phyloP scores from a whole-genome alignment of 2,797 vertebrate genomes.

The Eulemur rubriventer region DNA sequence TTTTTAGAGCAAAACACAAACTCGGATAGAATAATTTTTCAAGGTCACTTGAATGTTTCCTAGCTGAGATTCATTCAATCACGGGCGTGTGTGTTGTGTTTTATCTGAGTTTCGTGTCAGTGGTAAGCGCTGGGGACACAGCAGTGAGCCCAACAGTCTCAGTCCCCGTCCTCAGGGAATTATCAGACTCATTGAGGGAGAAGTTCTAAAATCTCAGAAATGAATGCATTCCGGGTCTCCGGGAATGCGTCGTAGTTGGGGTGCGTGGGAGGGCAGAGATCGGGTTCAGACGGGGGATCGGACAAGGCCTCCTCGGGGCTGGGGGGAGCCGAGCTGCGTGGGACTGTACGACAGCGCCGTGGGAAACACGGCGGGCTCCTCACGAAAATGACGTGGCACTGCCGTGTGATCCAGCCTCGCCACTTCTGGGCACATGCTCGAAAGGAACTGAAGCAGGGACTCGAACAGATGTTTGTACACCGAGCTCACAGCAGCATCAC shows the following conservation, averaged over 20 bases:
- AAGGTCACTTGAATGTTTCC: background rate
- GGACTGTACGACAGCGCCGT: no score
- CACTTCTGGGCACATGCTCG: background rate
- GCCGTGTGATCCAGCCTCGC: rapidly evolving
- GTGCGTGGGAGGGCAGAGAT: background rate
- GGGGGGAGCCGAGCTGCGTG: background rate
- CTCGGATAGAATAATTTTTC: background rate
- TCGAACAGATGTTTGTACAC: background rate
- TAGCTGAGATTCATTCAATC: background rate
- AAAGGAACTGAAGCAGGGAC: background rate
- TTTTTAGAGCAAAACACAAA: background rate
- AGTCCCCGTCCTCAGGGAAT: background rate
- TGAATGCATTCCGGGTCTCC: background rate
- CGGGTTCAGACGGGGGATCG: background rate
- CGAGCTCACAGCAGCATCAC: background rate
- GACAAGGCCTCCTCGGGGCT: background rate
- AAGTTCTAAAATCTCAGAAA: background rate
- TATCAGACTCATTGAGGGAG: background rate
- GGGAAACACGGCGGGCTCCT: background rate
- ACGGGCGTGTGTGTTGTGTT: no score
- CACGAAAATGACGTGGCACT: background rate
- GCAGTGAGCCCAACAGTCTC: background rate
- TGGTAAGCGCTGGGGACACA: background rate
- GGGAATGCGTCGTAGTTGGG: background rate
- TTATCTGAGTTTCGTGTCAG: background rate